A percentile compares a stretch with the other conserved stretches of the same genome.
These are phyloP conservation scores for Hyles vespertilio DNA, from an alignment of 1,140 invertebrate species.

Conservation along the genomic window DNA sequence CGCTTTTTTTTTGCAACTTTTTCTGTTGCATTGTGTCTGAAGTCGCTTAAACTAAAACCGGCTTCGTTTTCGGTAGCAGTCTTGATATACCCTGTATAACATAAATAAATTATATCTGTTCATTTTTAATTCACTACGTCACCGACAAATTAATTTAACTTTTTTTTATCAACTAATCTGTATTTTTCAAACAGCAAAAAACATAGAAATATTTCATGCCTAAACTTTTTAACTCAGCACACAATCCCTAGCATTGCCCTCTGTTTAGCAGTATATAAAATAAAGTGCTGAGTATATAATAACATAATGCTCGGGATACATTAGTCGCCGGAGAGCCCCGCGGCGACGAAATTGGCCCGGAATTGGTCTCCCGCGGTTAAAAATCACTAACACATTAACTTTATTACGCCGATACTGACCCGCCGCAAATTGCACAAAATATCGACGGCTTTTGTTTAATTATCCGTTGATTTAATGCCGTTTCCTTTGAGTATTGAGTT, in stretches of 20 bases:
- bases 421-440: slow-evolving; percentile 36
- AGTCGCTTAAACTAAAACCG: no score
- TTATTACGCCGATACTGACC: slow-evolving; percentile 28
- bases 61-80: no score
- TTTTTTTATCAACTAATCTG: no score
- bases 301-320: slow-evolving; percentile 25
- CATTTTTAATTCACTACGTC: no score
- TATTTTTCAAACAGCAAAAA: not conserved
- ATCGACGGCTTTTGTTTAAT: slow-evolving; percentile 2
- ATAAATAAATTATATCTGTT: no score
- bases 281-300: slow-evolving; percentile 4
- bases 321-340: slow-evolving; percentile 26
- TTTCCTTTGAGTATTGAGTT: no score
- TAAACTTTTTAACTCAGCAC: slow-evolving; percentile 1
- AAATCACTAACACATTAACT: slow-evolving; percentile 40
- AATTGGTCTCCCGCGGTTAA: slow-evolving; percentile 33
- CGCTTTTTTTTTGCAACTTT: no score
- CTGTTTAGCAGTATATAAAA: slow-evolving; percentile 4
- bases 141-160: no score
- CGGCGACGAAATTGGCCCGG: slow-evolving; percentile 24
- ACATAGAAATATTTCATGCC: not conserved
- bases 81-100: no score
- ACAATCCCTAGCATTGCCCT: not conserved
- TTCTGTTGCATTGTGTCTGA: no score
- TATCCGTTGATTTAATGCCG: not conserved